Evolutionary conservation across 64 coral and sea anemone species (phyloP), one percentile per base, ranked within the genome.

Genomic region (Pocillopora verrucosa): DNA sequence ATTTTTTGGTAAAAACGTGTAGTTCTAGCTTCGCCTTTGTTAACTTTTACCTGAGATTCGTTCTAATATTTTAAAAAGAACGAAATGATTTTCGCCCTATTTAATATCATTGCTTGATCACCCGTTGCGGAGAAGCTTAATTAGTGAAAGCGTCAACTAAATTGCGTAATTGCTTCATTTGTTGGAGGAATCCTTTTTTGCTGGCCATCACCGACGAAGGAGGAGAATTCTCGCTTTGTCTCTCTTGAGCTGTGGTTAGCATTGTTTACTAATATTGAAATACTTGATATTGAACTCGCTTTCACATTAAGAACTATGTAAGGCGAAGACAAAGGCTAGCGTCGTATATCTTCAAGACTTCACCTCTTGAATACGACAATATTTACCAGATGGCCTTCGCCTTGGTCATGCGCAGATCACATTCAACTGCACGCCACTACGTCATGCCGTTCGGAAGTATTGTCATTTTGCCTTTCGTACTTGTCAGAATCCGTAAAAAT

Each of bases 71-170:
- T 20, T 1, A 62, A 58, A n/a, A 10, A 22, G 72, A 59, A 36
- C 16, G 34, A 58, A 57, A 41, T 26, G 24, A 37, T 35, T 79
- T 79, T 36, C 13, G 22, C 13, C 58, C 64, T 15, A 57, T 85
- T 85, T 72, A 85, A 65, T 67, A 51, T 83, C 63, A 2, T 67
- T 72, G 69, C 72, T 85, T 70, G 36, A 85, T 85, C 64, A 70
- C 82, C 65, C 82, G 65, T 72, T 16, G 65, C 30, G 82, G 6
- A 36, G 37, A 10, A n/a, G 37, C 36, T 85, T 85, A 85, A 85
- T 85, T 41, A 72, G 82, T n/a, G 70, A 72, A 85, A 17, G 82
- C 16, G 65, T 11, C 9, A 85, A 85, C 22, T 85, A 72, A 85
- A 85, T 85, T 70, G 19, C 65, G 38, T 85, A 51, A 85, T 85